A percentile compares a stretch with the other conserved stretches of the same genome.
Evolutionary conservation across 2,113 vertebrate genomes (phyloP).

Genomic region (Cebus imitator): DNA sequence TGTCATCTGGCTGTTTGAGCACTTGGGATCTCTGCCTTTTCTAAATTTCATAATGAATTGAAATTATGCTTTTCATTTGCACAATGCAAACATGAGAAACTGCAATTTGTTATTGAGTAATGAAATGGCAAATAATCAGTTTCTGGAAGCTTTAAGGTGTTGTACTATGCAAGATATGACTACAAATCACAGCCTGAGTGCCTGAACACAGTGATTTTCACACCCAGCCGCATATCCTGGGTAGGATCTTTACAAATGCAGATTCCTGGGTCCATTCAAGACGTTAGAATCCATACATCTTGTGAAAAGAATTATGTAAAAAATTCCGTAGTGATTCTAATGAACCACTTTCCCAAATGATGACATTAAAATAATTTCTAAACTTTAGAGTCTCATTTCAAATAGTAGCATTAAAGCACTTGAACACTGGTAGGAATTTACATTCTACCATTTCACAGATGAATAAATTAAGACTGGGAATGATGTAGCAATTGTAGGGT

Average conservation of each 20-base stretch:
- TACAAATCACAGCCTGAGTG: background rate
- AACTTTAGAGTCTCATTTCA: conserved; percentile 32
- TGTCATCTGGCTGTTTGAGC: conserved; percentile 56
- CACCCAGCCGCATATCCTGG: background rate
- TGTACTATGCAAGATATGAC: background rate
- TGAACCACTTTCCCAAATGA: background rate
- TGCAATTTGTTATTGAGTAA: conserved; percentile 32
- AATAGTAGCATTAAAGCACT: conserved; percentile 29
- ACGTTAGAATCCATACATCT: background rate
- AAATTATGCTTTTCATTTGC: conserved; percentile 48
- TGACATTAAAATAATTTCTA: background rate
- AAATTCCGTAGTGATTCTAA: background rate
- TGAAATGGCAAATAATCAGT: conserved; percentile 18
- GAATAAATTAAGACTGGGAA: background rate
- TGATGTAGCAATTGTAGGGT: background rate
- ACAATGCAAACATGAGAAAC: conserved; percentile 25
- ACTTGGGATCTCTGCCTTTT: conserved; percentile 50
- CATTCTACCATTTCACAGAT: background rate
- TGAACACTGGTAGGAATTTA: background rate
- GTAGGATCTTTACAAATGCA: background rate
- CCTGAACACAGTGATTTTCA: background rate
- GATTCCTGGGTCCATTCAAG: background rate
- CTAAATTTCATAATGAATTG: conserved; percentile 57
- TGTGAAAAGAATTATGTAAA: background rate
- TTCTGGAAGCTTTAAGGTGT: background rate